These are phyloP conservation scores for Empidonax traillii DNA, from an alignment of 2,113 vertebrate genomes.

Conservation along the genomic window DNA sequence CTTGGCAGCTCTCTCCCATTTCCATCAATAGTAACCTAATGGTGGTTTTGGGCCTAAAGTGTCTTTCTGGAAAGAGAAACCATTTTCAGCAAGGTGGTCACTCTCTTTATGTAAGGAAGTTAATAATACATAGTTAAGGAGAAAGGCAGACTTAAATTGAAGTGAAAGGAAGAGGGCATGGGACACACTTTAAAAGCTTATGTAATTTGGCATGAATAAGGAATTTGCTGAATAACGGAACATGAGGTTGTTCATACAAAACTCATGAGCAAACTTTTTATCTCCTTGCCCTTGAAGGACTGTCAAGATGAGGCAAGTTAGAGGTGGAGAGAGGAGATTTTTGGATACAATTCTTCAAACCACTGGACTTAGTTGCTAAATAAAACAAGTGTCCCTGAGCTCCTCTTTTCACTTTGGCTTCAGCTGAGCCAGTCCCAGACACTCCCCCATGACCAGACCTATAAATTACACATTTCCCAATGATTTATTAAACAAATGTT, in stretches of 20 bases:
- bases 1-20: neutral
- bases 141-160: neutral
- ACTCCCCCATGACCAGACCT: neutral
- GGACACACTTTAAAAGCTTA: neutral
- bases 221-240: neutral
- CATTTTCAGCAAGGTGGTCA: neutral
- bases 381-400: neutral
- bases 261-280: neutral
- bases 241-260: neutral
- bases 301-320: neutral
- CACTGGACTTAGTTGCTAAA: neutral
- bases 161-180: neutral
- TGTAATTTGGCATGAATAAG: neutral
- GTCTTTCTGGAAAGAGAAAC: neutral
- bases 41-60: neutral
- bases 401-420: neutral
- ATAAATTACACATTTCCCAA: neutral
- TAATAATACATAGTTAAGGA: neutral
- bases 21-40: neutral
- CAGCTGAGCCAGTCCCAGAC: neutral
- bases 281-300: neutral
- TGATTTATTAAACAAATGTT: neutral
- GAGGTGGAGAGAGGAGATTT: neutral
- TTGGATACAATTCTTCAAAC: neutral
- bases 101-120: neutral